Evolutionary conservation across 92 coral and sea anemone species (phyloP), one percentile per base, ranked within the genome.

Genomic region (Meandrina meandrites): DNA sequence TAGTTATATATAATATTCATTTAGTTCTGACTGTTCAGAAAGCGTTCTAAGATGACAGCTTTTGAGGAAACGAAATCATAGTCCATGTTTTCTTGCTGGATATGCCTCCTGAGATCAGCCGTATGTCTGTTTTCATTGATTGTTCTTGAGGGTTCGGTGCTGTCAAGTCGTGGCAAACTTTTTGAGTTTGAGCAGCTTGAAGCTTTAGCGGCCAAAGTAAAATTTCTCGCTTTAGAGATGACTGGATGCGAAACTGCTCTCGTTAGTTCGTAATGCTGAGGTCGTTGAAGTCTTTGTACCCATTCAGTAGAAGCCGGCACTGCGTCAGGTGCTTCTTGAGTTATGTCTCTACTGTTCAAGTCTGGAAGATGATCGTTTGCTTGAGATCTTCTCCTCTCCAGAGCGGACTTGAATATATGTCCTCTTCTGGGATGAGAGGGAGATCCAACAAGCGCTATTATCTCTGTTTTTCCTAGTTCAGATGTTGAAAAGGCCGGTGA

Each of bases 381-480:
- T 60, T 67, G 37, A 32, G 68, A 77, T 17, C 50, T 83, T 45
- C 76, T 60, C 37, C 64, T 85, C 47, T 85, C 82, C 40, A 78
- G 21, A 32, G 64, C 67, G 21, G 76, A 47, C 40, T 62, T 62
- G 9, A 85, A 27, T 30, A 85, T 30, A 35, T 76, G 47, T 28
- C 67, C 76, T 78, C 88, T 45, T 31, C 82, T 77, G 32, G 64
- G 58, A 32, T 48, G 45, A 8, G 48, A 77, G 17, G 75, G 88
- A 12, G 82, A 76, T n/a, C 76, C 77, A 10, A 45, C 76, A 27
- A 85, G 81, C 18, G 79, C 88, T 42, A 66, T 35, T 19, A 85
- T 85, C 15, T 85, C 88, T 42, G 82, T 57, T 85, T 64, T 85
- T 60, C 82, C 82, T 1, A 11, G 64, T 47, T 76, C 88, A 22